Conservation (phyloP, 2,888 invertebrate genomes). For the Eristalis tenax region DNA sequence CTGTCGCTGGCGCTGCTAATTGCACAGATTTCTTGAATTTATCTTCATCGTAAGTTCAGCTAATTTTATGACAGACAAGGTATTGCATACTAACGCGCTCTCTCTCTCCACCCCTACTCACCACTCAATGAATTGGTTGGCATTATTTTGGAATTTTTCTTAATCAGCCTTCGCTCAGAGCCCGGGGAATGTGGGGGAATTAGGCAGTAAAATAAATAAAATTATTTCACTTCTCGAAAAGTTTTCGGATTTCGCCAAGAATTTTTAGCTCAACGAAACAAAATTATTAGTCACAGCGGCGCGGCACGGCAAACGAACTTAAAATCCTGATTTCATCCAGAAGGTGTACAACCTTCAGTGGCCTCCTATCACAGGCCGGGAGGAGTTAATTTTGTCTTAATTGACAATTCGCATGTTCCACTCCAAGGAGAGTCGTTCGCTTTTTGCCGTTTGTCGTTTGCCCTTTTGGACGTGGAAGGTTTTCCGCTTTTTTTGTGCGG, state of each 20-base stretch:
- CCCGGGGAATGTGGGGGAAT: neutral
- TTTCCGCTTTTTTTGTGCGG: slow-evolving; percentile 13
- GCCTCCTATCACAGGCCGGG: neutral
- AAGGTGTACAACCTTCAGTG: slow-evolving; percentile 36
- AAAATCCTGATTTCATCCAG: slow-evolving; percentile 47
- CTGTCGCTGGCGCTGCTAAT: slow-evolving; percentile 55
- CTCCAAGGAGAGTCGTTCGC: slow-evolving; percentile 5
- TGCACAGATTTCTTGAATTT: slow-evolving; percentile 68
- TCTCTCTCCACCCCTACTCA: neutral
- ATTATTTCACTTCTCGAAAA: slow-evolving; percentile 63
- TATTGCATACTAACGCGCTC: slow-evolving; percentile 67
- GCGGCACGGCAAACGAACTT: neutral
- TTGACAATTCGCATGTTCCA: slow-evolving; percentile 70
- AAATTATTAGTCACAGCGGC: slow-evolving; percentile 40
- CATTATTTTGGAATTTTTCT: slow-evolving; percentile 50
- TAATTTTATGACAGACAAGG: slow-evolving; percentile 71
- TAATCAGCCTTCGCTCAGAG: slow-evolving; percentile 31
- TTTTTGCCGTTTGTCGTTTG: slow-evolving; percentile 56
- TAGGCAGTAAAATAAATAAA: slow-evolving; percentile 62
- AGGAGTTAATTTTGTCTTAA: slow-evolving; percentile 68
- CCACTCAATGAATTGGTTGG: neutral
- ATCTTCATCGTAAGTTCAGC: slow-evolving; percentile 70
- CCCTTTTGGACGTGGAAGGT: slow-evolving; percentile 39
- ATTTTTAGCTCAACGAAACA: slow-evolving; percentile 12
- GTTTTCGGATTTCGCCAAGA: slow-evolving; percentile 42